A percentile compares a stretch with the other conserved stretches of the same genome.
Evolutionary conservation across 2,113 vertebrate genomes (phyloP).

Genomic region (Agapornis roseicollis): DNA sequence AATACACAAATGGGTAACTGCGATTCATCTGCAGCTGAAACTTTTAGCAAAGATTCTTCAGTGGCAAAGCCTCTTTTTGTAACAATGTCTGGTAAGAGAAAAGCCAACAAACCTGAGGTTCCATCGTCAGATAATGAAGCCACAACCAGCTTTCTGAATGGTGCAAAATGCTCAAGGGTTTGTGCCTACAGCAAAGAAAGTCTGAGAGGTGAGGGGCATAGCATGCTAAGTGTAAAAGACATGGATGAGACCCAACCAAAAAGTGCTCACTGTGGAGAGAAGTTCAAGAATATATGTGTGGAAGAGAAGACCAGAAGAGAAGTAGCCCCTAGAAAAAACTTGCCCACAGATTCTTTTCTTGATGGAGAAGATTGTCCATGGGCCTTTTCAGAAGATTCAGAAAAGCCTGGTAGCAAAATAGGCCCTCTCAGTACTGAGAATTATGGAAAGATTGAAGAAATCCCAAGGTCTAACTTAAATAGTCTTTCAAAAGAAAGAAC

Average conservation of each 20-base stretch:
- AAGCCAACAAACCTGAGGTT: neutral
- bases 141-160: neutral
- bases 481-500: neutral
- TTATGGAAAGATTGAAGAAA: neutral
- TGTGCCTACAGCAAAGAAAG: neutral
- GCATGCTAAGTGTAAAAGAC: neutral
- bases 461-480: neutral
- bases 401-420: neutral
- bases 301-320: neutral
- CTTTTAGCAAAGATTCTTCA: neutral
- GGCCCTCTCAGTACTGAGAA: neutral
- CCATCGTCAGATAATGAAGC: neutral
- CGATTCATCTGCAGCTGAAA: neutral
- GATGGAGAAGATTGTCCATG: neutral
- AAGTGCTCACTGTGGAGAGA: neutral
- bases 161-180: neutral
- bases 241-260: neutral
- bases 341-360: neutral
- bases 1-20: neutral
- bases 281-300: neutral
- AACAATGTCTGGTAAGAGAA: neutral
- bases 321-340: neutral
- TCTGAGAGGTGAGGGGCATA: neutral
- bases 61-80: constrained; percentile 5
- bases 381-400: neutral